Percentiles rank a stretch among this genome's conserved stretches.
Evolutionary conservation across 2,113 vertebrate species (phyloP).

Genomic region (Gila orcuttii): DNA sequence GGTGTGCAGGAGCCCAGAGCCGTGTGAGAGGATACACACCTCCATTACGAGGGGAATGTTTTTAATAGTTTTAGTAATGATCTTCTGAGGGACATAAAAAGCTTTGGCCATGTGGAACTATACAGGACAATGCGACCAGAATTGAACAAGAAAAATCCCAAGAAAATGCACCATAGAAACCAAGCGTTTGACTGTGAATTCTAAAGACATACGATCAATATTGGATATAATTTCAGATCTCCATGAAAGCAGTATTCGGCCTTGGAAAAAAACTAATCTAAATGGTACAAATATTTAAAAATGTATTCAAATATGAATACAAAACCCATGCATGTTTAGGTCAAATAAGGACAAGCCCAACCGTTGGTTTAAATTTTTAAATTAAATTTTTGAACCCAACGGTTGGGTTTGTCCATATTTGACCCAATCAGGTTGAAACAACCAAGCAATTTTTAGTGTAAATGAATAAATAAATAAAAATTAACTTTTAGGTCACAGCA

Average conservation of each 20-base stretch:
- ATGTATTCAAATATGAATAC: too few relatives aligned
- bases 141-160: background rate
- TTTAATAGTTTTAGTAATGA: background rate
- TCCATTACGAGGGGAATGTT: conserved; percentile 4
- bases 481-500: too few relatives aligned
- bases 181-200: background rate
- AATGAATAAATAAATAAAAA: too few relatives aligned
- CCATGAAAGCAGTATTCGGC: background rate
- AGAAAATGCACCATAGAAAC: background rate
- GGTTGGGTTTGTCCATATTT: too few relatives aligned
- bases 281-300: too few relatives aligned
- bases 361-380: too few relatives aligned
- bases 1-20: background rate
- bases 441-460: too few relatives aligned
- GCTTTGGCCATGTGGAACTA: background rate
- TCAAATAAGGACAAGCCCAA: too few relatives aligned
- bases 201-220: conserved; percentile 11
- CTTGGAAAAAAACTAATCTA: background rate
- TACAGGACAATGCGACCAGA: background rate
- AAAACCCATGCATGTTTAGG: too few relatives aligned
- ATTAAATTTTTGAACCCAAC: too few relatives aligned
- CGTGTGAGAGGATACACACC: background rate
- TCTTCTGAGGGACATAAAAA: background rate
- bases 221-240: background rate
- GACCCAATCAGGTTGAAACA: too few relatives aligned